Conservation (phyloP, 2,888 invertebrate genomes). For the Thyatira batis region DNA sequence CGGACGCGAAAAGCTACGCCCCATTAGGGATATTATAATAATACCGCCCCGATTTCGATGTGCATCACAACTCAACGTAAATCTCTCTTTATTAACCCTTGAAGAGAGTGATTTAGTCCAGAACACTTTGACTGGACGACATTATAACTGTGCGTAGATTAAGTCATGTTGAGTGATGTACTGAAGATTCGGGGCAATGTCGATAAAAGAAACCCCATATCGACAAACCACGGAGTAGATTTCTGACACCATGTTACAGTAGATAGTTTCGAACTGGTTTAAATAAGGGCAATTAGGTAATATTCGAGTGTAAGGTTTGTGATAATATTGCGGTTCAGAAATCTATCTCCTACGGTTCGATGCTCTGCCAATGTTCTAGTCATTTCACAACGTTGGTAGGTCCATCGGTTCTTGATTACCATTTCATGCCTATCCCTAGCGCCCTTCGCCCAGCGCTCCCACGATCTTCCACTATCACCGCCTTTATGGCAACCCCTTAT, state of each 20-base stretch:
- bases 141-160: too few relatives aligned
- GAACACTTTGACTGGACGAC: too few relatives aligned
- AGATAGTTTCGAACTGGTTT: background rate
- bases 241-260: constrained; percentile 41
- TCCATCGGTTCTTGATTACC: constrained; percentile 30
- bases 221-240: constrained; percentile 37
- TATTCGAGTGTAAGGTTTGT: constrained; percentile 31
- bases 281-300: background rate
- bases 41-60: too few relatives aligned
- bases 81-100: background rate
- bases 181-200: too few relatives aligned
- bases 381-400: constrained; percentile 32
- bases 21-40: background rate
- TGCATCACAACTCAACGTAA: background rate
- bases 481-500: constrained; percentile 63
- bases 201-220: too few relatives aligned
- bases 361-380: constrained; percentile 36
- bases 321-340: constrained; percentile 45
- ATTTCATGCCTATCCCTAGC: constrained; percentile 57
- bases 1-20: constrained; percentile 6
- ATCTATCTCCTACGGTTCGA: constrained; percentile 40
- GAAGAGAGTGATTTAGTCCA: background rate
- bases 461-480: constrained; percentile 74
- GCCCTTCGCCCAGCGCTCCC: constrained; percentile 73
- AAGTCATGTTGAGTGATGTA: too few relatives aligned